phyloP scores from a whole-genome alignment of 2,113 vertebrate genomes.

The Brachypodius melanocephalos region DNA sequence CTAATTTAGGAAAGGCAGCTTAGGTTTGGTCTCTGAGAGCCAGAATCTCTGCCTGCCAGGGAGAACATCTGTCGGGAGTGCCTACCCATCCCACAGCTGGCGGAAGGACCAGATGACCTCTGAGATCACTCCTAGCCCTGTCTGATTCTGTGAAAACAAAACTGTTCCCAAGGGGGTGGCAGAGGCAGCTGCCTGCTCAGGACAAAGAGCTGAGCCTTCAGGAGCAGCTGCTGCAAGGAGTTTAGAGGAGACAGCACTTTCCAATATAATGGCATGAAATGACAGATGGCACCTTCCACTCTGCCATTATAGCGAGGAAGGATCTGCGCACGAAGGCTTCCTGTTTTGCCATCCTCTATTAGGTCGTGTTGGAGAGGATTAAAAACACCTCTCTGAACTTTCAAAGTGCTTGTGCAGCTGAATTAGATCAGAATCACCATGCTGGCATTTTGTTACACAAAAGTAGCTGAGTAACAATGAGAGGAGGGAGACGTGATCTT shows the following conservation, averaged over 20 bases:
- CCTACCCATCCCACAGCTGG: not conserved
- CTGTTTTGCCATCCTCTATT: not conserved
- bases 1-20: not conserved
- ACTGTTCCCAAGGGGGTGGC: not conserved
- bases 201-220: conserved; percentile 12
- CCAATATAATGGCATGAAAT: not conserved
- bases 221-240: not conserved
- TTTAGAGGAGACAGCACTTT: not conserved
- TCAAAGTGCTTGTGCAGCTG: not conserved
- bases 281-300: not conserved
- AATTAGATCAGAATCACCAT: not conserved
- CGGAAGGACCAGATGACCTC: conserved; percentile 32
- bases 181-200: conserved; percentile 6
- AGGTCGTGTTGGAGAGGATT: not conserved
- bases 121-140: not conserved
- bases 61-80: not conserved
- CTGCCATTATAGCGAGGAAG: not conserved
- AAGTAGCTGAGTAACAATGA: not conserved
- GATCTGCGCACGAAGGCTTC: not conserved
- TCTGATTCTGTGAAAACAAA: not conserved
- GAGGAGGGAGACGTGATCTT: not conserved
- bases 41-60: not conserved
- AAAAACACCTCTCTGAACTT: not conserved
- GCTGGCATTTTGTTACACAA: not conserved
- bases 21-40: not conserved